phyloP scores from a whole-genome alignment of 2,113 vertebrate species.

The Ranitomeya imitator region DNA sequence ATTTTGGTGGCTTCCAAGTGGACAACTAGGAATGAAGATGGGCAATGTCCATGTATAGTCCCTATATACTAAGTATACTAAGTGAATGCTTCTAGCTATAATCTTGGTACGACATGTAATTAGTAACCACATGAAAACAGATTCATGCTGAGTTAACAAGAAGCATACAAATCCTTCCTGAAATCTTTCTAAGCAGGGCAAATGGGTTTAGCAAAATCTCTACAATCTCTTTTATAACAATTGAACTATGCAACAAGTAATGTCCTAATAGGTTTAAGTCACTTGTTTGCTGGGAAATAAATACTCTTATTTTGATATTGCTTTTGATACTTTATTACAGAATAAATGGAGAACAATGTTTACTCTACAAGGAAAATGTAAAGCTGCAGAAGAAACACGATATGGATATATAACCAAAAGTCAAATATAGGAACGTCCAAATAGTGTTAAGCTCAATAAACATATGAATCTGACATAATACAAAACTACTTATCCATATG shows the following conservation, averaged over 20 bases:
- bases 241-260: not conserved
- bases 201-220: conserved; percentile 18
- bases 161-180: conserved; percentile 30
- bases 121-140: conserved; percentile 8
- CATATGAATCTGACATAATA: not conserved
- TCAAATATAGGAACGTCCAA: not conserved
- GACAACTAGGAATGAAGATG: not conserved
- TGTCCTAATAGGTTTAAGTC: not conserved
- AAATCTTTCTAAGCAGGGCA: conserved; percentile 23
- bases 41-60: not conserved
- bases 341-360: not conserved
- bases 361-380: not conserved
- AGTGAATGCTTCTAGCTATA: not conserved
- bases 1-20: not conserved
- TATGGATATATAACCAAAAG: not conserved
- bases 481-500: not conserved
- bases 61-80: not conserved
- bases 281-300: not conserved
- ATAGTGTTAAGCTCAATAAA: not conserved
- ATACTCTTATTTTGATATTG: not conserved
- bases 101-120: conserved; percentile 7
- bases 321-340: not conserved
- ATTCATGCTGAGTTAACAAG: conserved; percentile 25
- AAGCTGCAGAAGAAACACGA: not conserved
- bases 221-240: not conserved